phyloP scores from a whole-genome alignment of 1,140 invertebrate genomes.

The Teleopsis dalmanni region DNA sequence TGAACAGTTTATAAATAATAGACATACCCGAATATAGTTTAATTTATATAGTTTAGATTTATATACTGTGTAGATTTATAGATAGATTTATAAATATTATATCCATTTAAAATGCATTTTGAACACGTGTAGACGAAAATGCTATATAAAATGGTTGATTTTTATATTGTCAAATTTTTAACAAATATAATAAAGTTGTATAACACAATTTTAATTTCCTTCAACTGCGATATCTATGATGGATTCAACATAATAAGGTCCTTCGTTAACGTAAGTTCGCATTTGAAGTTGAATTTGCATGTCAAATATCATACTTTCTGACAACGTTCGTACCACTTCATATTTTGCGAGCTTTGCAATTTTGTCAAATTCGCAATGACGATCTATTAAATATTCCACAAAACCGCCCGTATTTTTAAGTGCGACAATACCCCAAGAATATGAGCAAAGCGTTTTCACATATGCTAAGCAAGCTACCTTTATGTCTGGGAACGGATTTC shows the following conservation, averaged over 20 bases:
- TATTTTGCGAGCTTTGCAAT: conserved; percentile 68
- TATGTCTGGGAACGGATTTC: conserved; percentile 60
- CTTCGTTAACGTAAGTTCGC: conserved; percentile 60
- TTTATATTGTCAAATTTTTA: no score
- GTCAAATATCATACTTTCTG: conserved; percentile 60
- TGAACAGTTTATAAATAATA: no score
- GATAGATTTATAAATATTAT: no score
- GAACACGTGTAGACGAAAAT: no score
- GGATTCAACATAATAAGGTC: conserved; percentile 61
- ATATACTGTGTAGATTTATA: no score
- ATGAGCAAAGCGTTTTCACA: conserved; percentile 49
- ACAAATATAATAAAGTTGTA: background rate
- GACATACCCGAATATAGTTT: no score
- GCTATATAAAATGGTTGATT: no score
- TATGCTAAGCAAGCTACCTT: conserved; percentile 49
- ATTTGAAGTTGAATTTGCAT: conserved; percentile 52
- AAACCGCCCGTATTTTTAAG: conserved; percentile 56
- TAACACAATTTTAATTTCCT: conserved; percentile 8
- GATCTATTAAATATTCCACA: conserved; percentile 66
- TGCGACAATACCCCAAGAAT: conserved; percentile 56
- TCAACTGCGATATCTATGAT: conserved; percentile 63
- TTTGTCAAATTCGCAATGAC: conserved; percentile 59
- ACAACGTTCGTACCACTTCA: conserved; percentile 58
- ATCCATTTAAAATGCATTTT: no score
- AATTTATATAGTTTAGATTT: no score